These are phyloP conservation scores for Cyclina sinensis DNA, from an alignment of 1,140 invertebrate species.

Conservation along the genomic window DNA sequence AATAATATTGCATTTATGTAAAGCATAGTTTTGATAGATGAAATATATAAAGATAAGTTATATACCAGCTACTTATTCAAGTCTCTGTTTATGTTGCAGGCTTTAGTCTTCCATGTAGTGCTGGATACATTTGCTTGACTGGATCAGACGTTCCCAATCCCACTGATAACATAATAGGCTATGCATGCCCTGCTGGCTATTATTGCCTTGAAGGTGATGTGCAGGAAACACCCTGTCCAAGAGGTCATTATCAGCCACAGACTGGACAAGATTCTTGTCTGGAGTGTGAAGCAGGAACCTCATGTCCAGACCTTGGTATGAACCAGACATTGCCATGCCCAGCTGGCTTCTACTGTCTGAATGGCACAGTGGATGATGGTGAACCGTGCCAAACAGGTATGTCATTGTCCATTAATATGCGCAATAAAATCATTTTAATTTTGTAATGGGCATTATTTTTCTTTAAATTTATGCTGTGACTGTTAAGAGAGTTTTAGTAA, in stretches of 20 bases:
- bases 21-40: no score
- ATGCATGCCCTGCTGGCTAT: constrained; percentile 83
- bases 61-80: no score
- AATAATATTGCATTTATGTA: no score
- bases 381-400: constrained; percentile 81
- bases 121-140: constrained; percentile 83
- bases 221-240: constrained; percentile 75
- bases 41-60: no score
- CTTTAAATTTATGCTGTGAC: no score
- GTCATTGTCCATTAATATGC: no score
- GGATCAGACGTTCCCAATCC: constrained; percentile 81
- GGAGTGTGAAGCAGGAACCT: constrained; percentile 77
- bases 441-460: no score
- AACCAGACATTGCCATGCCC: constrained; percentile 81
- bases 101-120: constrained; percentile 78
- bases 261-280: neutral
- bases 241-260: constrained; percentile 61
- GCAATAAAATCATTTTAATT: no score
- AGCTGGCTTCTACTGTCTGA: constrained; percentile 83
- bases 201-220: constrained; percentile 82
- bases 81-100: constrained; percentile 76
- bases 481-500: no score
- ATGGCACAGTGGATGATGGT: constrained; percentile 81
- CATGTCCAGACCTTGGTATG: constrained; percentile 82
- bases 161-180: constrained; percentile 81